Percentiles rank a stretch among this genome's conserved stretches.
Evolutionary conservation across 2,113 vertebrate species (phyloP).

Genomic region (Cyphomyrus plagiostoma): DNA sequence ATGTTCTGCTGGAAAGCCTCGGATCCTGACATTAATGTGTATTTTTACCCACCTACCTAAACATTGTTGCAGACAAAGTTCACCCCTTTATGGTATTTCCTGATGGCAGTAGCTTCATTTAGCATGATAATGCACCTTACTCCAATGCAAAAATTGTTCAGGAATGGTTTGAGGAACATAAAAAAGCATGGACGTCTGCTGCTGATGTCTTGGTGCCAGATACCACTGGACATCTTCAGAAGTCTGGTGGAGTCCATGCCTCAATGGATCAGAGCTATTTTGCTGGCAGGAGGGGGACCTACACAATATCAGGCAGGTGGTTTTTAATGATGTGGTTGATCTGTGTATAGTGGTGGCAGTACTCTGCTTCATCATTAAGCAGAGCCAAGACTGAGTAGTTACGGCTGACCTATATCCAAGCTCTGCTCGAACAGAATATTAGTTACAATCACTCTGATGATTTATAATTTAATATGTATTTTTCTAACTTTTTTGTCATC

Average conservation of each 20-base stretch:
- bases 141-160: not conserved
- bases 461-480: not conserved
- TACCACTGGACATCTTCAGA: not conserved
- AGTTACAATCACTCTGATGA: not conserved
- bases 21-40: no score
- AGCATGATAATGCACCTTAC: not conserved
- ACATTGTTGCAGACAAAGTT: not conserved
- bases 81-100: not conserved
- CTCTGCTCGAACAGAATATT: not conserved
- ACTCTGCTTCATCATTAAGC: not conserved
- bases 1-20: no score
- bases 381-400: not conserved
- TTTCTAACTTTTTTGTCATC: not conserved
- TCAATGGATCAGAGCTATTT: not conserved
- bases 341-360: not conserved
- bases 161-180: not conserved
- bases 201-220: not conserved
- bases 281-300: not conserved
- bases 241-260: not conserved
- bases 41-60: not conserved
- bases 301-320: not conserved
- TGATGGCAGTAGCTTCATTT: not conserved
- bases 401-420: not conserved
- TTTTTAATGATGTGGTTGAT: not conserved
- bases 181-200: not conserved